Evolutionary conservation across 2,888 invertebrate species (phyloP), one percentile per base, ranked within the genome.

Genomic region (Eupithecia dodoneata): DNA sequence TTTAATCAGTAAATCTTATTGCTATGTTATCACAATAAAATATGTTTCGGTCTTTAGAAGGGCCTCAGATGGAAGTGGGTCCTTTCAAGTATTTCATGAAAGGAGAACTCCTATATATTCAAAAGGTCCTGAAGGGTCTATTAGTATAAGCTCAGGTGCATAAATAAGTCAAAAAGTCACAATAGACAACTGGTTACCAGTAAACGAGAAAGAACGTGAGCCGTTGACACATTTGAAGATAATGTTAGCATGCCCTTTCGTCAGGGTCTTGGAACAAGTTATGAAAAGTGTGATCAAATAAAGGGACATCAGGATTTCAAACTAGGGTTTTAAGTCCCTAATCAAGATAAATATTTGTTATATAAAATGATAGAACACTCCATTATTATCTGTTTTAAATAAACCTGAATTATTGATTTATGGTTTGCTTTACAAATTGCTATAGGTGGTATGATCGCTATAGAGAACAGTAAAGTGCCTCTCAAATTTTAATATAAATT

Each of bases 181-280:
- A 89, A 89, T 89, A 89, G 88, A 87, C 87, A 87, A 87, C 89
- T 90, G 88, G 87, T 88, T 86, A 85, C 88, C 87, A 89, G 90
- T 90, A 89, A 89, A 91, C 89, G 90, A 90, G 90, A 89, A 90
- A 90, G 89, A 89, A 89, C 90, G 91, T 90, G 90, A 92, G 90
- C 90, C 88, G 94, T 93, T 94, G 94, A 93, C 94, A 94, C 93
- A 94, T 94, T 94, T 93, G 94, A 93, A 93, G 94, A 94, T 94
- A 94, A 94, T 94, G 91, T 90, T 92, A 90, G 89, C 92, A 92
- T 92, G 91, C 92, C 89, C 90, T 88, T 89, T 86, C 87, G 87
- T 84, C 83, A 79, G 80, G 80, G 71, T 81, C 45, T 18, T 81
- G 86, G 85, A 81, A 59, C 76, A 88, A 87, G 83, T 78, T 12